phyloP scores from a whole-genome alignment of 2,888 invertebrate genomes.

The Helicoverpa assulta region DNA sequence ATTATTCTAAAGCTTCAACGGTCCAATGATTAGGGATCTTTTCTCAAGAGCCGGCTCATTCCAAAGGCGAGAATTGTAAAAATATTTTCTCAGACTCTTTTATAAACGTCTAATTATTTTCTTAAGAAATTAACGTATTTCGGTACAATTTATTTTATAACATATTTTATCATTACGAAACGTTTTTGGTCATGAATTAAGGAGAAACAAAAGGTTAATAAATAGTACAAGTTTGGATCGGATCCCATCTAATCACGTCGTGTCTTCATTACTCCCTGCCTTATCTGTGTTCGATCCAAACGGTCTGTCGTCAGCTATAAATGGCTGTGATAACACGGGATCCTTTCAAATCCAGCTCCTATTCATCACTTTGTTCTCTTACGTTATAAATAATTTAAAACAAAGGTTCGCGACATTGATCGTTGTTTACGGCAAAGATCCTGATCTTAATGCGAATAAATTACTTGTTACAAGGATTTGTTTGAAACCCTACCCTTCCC shows the following conservation, averaged over 20 bases:
- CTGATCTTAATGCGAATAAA: conserved; percentile 70
- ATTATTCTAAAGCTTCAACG: conserved; percentile 27
- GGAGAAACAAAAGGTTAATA: background rate
- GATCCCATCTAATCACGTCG: conserved; percentile 52
- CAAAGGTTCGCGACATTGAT: conserved; percentile 65
- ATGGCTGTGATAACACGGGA: conserved; percentile 46
- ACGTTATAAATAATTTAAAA: conserved; percentile 68
- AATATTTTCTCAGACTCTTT: conserved; percentile 35
- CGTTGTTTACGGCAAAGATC: conserved; percentile 69
- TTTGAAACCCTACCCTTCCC: conserved; percentile 39
- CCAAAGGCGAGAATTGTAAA: conserved; percentile 24
- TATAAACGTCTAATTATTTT: conserved; percentile 21
- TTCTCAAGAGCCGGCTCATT: conserved; percentile 17
- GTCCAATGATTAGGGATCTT: conserved; percentile 37
- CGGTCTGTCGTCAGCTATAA: conserved; percentile 51
- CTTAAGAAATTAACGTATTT: conserved; percentile 13
- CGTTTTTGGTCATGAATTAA: background rate
- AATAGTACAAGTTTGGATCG: conserved; percentile 25
- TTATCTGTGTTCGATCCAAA: conserved; percentile 38
- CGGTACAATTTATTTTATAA: conserved; percentile 5
- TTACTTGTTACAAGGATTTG: conserved; percentile 67
- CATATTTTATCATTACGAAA: conserved; percentile 10
- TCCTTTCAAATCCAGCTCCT: conserved; percentile 52
- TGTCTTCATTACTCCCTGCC: conserved; percentile 48
- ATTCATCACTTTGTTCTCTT: conserved; percentile 59